Evolutionary conservation across 2,113 vertebrate species (phyloP).

Genomic region (Hepsetus odoe): DNA sequence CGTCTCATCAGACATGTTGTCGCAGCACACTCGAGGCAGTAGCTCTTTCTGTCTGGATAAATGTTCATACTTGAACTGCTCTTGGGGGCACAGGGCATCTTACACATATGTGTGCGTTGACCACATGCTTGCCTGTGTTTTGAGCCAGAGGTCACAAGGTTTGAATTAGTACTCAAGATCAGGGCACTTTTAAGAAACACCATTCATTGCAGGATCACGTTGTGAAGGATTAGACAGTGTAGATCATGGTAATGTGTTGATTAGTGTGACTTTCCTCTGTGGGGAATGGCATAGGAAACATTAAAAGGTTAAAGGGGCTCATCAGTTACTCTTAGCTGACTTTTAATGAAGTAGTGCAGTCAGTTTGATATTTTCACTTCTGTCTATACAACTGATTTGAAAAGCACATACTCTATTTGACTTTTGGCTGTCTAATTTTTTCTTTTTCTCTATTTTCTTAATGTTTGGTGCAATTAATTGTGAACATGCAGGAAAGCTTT

Average conservation of each 20-base stretch:
- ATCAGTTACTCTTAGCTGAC: background rate
- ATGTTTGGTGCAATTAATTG: too few species aligned
- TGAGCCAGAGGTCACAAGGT: background rate
- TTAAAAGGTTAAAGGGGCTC: constrained; percentile 10
- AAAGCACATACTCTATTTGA: background rate
- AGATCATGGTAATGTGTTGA: constrained; percentile 38
- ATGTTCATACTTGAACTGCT: background rate
- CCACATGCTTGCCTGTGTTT: background rate
- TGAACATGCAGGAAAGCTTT: too few species aligned
- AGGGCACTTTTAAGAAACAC: constrained; percentile 4
- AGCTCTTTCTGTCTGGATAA: constrained; percentile 13
- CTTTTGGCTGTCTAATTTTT: background rate
- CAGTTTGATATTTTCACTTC: background rate
- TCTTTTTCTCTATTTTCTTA: too few species aligned
- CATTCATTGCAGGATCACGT: constrained; percentile 11
- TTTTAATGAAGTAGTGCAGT: background rate
- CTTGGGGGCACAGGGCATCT: background rate
- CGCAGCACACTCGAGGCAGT: background rate
- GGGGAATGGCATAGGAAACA: background rate
- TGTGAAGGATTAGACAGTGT: constrained; percentile 19
- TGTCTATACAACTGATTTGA: background rate
- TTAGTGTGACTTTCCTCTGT: constrained; percentile 18
- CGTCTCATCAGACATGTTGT: constrained; percentile 24
- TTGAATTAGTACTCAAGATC: constrained; percentile 8
- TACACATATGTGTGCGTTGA: background rate